A percentile compares a stretch with the other conserved stretches of the same genome.
Evolutionary conservation across 2,797 vertebrate species (phyloP).

Genomic region (Gambelia wislizenii): DNA sequence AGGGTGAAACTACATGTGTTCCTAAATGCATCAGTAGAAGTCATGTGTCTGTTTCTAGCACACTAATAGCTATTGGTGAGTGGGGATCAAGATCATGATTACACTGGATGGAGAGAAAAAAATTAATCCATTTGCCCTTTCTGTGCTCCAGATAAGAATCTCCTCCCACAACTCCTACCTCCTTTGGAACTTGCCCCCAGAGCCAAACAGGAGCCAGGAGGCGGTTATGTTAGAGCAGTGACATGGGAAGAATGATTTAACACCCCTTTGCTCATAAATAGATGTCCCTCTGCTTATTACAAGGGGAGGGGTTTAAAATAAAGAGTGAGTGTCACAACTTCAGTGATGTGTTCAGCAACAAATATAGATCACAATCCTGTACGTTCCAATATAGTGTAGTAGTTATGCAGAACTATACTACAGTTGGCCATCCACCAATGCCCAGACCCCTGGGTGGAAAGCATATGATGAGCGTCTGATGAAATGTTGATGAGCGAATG

Average conservation of each 20-base stretch:
- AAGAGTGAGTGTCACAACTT: neutral
- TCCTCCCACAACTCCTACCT: too few species aligned
- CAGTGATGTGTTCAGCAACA: neutral
- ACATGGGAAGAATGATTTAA: neutral
- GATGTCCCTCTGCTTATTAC: too few species aligned
- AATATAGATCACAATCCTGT: neutral
- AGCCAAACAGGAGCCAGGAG: neutral
- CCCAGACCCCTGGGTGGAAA: too few species aligned
- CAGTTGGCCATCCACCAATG: too few species aligned
- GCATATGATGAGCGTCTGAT: too few species aligned
- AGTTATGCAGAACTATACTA: too few species aligned
- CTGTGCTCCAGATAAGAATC: neutral
- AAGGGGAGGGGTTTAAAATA: too few species aligned
- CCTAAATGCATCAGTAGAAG: neutral
- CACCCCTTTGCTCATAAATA: neutral
- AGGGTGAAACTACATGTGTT: neutral
- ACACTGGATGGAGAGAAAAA: neutral
- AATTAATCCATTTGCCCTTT: neutral
- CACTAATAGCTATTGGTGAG: neutral
- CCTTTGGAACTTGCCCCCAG: neutral
- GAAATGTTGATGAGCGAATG: too few species aligned
- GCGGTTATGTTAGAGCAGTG: neutral
- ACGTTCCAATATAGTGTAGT: too few species aligned
- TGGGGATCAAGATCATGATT: neutral
- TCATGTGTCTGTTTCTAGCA: neutral